These are phyloP conservation scores for Dipodomys spectabilis DNA, from an alignment of 2,113 vertebrate genomes.

Conservation along the genomic window DNA sequence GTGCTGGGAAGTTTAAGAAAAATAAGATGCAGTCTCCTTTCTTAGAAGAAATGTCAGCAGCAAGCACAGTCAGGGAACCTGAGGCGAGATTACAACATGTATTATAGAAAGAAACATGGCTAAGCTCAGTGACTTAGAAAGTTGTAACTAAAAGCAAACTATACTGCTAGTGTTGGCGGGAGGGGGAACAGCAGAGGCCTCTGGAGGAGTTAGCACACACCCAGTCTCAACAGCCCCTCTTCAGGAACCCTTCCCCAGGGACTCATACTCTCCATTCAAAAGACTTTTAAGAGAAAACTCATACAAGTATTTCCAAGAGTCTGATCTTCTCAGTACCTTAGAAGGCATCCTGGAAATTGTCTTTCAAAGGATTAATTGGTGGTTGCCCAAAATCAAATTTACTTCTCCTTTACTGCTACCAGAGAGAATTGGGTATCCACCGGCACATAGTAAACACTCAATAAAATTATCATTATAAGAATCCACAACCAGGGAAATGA, in stretches of 20 bases:
- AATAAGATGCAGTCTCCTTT: background rate
- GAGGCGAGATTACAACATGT: background rate
- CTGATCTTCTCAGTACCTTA: background rate
- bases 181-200: background rate
- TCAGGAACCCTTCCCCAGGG: background rate
- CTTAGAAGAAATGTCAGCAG: background rate
- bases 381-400: background rate
- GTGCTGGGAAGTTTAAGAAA: background rate
- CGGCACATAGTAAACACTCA: background rate
- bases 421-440: background rate
- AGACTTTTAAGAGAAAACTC: background rate
- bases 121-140: background rate
- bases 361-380: background rate
- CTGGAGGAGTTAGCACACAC: background rate
- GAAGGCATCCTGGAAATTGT: background rate
- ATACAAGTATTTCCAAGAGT: background rate
- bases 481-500: background rate
- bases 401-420: background rate
- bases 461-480: background rate
- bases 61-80: background rate
- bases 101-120: background rate
- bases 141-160: background rate
- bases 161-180: background rate
- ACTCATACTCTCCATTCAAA: background rate
- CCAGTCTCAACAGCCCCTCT: background rate